Base-by-base conservation (phyloP, 1,140 invertebrate genomes). In the Lucilia sericata region DNA sequence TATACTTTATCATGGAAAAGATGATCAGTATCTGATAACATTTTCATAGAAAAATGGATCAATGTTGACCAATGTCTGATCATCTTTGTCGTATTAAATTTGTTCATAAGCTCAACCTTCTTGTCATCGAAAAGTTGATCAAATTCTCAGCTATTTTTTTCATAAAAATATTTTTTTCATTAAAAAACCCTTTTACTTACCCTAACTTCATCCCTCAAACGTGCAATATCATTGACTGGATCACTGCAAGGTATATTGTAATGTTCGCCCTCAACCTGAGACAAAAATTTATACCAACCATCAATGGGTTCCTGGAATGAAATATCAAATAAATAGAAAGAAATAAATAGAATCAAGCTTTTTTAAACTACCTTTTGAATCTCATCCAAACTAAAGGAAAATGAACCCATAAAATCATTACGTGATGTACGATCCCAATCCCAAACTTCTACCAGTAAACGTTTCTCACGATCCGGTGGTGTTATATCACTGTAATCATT, bases 201-300 rank as follows among this genome's bases (percentile, higher is more conserved):
- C n/a, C 83, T 86, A 9, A 90, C 89, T 83, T 90, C 89, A 83
- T 90, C 89, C 5, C 89, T 83, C 1, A 90, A 55, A 2, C 88
- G 86, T 0, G 89, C 89, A 85, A 90, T 90, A 55, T 90, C 89
- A 51, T 90, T 90, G 17, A 90, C 86, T n/a, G 84, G 84, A 87
- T 90, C 89, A 70, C 85, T 87, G 85, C 89, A 90, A 51, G 98
- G 98, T 51, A 99, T 98, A 89, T 99, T 99, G 92, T 99, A 99
- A 92, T 97, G 99, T 90, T 99, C 98, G 7, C 99, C 99, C 91
- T 99, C 99, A 89, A 99, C 98, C 90, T 97, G 95, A 65, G 97
- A 99, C n/a, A 99, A 94, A 4, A 99, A 94, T 90, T 99, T 99
- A 92, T 97, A 99, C 99, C 99, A 99, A n/a, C 98, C 98, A 83